Percentiles rank a stretch among this genome's conserved stretches.
Evolutionary conservation across 2,113 vertebrate species (phyloP).

Genomic region (Hippocampus comes): DNA sequence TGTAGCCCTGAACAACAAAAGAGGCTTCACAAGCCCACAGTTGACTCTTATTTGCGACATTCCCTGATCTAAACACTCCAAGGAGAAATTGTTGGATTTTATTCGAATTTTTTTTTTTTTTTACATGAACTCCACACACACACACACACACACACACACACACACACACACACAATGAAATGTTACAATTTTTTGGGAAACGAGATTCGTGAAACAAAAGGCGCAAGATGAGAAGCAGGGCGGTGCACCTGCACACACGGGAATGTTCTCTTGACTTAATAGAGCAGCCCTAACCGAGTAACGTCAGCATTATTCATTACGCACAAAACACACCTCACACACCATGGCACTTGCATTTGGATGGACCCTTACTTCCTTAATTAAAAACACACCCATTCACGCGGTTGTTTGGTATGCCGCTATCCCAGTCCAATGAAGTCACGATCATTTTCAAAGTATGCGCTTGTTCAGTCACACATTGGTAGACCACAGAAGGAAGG

Average conservation of each 20-base stretch:
- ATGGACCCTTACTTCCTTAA: not conserved
- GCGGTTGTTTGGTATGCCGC: not conserved
- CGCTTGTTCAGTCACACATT: no score
- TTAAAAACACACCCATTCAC: not conserved
- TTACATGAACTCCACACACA: no score
- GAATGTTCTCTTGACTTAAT: not conserved
- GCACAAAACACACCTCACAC: not conserved
- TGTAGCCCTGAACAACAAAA: no score
- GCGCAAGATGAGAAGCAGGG: not conserved
- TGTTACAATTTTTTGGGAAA: not conserved
- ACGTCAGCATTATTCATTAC: not conserved
- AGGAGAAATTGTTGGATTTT: no score
- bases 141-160: no score
- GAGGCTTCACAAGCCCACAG: no score
- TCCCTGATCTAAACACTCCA: no score
- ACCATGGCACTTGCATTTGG: not conserved
- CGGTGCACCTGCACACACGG: not conserved
- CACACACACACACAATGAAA: not conserved
- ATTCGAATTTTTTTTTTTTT: not conserved
- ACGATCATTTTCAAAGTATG: not conserved
- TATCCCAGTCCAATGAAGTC: not conserved
- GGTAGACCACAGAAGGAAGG: no score
- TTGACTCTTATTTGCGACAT: no score
- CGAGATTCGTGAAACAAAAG: not conserved
- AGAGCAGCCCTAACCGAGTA: not conserved